phyloP scores from a whole-genome alignment of 2,113 vertebrate species.

The Phoenicopterus ruber region DNA sequence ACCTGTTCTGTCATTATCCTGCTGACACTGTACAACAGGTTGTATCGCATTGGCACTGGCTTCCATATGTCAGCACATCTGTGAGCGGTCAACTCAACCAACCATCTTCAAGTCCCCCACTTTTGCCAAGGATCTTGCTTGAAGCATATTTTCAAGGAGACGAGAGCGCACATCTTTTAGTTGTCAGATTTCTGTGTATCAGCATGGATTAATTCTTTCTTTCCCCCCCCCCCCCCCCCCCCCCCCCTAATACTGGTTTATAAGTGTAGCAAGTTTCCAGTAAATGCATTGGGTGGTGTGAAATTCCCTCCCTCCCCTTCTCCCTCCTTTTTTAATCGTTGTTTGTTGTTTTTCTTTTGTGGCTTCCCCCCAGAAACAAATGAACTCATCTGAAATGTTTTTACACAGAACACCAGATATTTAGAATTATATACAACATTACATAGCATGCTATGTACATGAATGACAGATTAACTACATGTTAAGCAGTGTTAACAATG shows the following conservation, averaged over 20 bases:
- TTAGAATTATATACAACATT: background rate
- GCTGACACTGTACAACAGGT: conserved; percentile 86
- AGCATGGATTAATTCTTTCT: conserved; percentile 22
- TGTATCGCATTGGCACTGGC: conserved; percentile 74
- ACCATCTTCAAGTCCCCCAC: conserved; percentile 73
- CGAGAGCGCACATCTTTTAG: conserved; percentile 66
- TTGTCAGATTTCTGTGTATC: conserved; percentile 67
- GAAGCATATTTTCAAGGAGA: conserved; percentile 76
- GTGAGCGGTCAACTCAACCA: conserved; percentile 75
- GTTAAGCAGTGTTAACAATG: background rate
- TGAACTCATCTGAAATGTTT: background rate
- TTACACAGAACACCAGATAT: background rate
- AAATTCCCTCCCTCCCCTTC: background rate
- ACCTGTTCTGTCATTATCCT: conserved; percentile 81
- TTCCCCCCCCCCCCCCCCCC: too few species aligned
- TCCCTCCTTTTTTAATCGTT: background rate
- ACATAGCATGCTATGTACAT: background rate
- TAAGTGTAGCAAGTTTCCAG: background rate
- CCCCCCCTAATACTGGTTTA: background rate
- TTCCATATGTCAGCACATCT: conserved; percentile 88
- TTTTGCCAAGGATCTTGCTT: conserved; percentile 72
- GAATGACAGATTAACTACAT: background rate
- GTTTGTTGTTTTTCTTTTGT: background rate
- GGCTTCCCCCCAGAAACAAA: background rate
- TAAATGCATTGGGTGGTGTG: background rate